phyloP scores from a whole-genome alignment of 1,140 invertebrate genomes.

The Colletes latitarsis region DNA sequence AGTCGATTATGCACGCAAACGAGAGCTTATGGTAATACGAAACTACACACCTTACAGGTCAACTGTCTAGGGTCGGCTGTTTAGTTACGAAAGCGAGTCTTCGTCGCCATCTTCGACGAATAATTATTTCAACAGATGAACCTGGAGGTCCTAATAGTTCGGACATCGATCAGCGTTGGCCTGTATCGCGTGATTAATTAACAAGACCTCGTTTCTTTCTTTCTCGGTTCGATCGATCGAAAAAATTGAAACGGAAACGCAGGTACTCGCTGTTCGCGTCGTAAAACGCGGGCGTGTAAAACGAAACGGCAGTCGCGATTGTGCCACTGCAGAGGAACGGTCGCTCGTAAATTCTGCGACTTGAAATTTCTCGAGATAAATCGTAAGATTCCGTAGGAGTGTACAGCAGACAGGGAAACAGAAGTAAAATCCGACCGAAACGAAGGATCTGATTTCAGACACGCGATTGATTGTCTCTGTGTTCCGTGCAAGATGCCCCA shows the following conservation, averaged over 20 bases:
- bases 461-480: not conserved
- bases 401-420: not conserved
- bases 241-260: slow-evolving; percentile 16
- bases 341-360: not conserved
- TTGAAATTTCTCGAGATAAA: slow-evolving; percentile 6
- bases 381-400: not conserved
- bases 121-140: no score
- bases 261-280: no score
- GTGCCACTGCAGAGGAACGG: not conserved
- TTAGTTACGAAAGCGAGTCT: no score
- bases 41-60: no score
- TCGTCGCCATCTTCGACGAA: no score
- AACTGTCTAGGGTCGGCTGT: no score
- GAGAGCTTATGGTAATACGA: no score
- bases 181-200: slow-evolving; percentile 38
- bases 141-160: no score
- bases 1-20: no score
- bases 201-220: slow-evolving; percentile 16
- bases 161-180: no score
- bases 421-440: not conserved
- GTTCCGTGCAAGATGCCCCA: not conserved
- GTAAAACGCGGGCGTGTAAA: slow-evolving; percentile 14
- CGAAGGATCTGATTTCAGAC: not conserved
- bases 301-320: slow-evolving; percentile 16
- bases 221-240: slow-evolving; percentile 9